A percentile compares a stretch with the other conserved stretches of the same genome.
These are phyloP conservation scores for Melanostoma mellinum DNA, from an alignment of 2,888 invertebrate genomes.

Conservation along the genomic window DNA sequence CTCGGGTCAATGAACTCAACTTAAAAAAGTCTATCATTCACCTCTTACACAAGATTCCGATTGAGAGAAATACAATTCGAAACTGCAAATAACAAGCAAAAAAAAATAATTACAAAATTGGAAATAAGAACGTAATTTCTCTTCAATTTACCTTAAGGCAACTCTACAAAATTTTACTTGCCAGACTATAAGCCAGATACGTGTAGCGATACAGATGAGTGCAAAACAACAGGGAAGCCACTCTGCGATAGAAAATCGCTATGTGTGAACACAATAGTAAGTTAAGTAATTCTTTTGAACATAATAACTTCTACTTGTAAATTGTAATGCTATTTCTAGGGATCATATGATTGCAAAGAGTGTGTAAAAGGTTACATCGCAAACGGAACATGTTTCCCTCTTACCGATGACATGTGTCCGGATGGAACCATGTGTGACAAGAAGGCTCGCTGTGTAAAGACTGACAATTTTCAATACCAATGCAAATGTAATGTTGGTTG, in stretches of 20 bases:
- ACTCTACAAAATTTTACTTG: conserved; percentile 88
- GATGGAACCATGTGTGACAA: conserved; percentile 89
- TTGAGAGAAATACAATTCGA: too few relatives aligned
- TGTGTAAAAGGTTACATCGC: conserved; percentile 90
- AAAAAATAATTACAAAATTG: neutral
- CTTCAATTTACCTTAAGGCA: conserved; percentile 83
- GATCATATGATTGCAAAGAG: conserved; percentile 90
- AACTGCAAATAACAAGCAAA: neutral
- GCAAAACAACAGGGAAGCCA: conserved; percentile 83
- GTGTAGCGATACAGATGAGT: conserved; percentile 95
- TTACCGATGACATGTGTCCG: conserved; percentile 86
- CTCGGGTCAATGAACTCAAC: too few relatives aligned
- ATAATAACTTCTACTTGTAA: neutral
- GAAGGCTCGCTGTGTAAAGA: conserved; percentile 89
- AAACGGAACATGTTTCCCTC: conserved; percentile 90
- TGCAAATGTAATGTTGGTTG: conserved; percentile 92
- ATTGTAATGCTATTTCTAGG: conserved; percentile 83
- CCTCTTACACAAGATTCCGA: too few relatives aligned
- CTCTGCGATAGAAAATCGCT: conserved; percentile 89
- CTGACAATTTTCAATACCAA: conserved; percentile 76
- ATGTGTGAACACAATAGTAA: conserved; percentile 93
- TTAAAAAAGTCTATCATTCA: too few relatives aligned
- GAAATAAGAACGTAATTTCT: neutral
- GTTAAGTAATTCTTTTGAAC: conserved; percentile 69
- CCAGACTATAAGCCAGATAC: conserved; percentile 87